Evolutionary conservation across 64 coral and sea anemone species (phyloP).

Genomic region (Dendrophyllia cribrosa): DNA sequence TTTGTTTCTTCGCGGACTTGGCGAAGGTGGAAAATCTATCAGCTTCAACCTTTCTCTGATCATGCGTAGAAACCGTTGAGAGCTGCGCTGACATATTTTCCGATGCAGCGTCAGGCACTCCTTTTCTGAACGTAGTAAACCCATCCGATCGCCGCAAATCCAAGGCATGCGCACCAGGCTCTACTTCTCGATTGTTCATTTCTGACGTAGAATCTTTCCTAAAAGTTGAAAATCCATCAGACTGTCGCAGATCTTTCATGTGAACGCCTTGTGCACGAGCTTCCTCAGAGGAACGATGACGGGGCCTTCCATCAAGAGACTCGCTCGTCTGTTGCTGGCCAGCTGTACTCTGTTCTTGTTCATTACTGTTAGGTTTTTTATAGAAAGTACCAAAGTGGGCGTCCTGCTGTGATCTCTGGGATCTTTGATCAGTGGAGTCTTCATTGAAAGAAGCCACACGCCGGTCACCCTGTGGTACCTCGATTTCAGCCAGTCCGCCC

Average conservation of each 20-base stretch:
- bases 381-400: not conserved
- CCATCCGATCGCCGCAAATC: constrained; percentile 15
- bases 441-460: not conserved
- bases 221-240: constrained; percentile 35
- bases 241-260: not conserved
- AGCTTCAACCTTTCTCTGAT: not conserved
- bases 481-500: not conserved
- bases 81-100: not conserved
- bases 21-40: not conserved
- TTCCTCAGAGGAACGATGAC: not conserved
- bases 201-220: not conserved
- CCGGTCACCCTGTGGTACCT: not conserved
- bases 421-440: not conserved
- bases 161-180: not conserved
- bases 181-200: not conserved
- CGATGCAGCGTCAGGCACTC: too few species aligned
- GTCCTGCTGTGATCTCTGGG: not conserved
- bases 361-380: not conserved
- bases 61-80: not conserved
- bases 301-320: not conserved
- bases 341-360: not conserved
- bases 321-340: not conserved
- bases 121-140: constrained; percentile 27
- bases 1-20: not conserved
- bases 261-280: not conserved